A percentile compares a stretch with the other conserved stretches of the same genome.
Conservation (phyloP, 2,113 vertebrate species). For the Labeo catla region DNA sequence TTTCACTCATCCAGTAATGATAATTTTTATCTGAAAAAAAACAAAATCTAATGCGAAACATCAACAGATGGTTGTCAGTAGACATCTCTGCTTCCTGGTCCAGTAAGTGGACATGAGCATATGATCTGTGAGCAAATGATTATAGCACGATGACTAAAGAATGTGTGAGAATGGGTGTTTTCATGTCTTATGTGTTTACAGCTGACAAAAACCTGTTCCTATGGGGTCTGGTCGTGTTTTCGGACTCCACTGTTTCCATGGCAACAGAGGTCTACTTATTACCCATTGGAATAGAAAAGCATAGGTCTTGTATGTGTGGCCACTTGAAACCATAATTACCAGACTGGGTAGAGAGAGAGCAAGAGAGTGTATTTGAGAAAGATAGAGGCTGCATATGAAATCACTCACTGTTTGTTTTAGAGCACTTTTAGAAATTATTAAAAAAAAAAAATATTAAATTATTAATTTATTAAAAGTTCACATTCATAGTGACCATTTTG, state of each 20-base stretch:
- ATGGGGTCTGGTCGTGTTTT: conserved; percentile 69
- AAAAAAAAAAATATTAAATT: too few species aligned
- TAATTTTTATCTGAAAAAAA: background rate
- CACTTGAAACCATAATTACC: conserved; percentile 43
- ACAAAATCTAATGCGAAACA: background rate
- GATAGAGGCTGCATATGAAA: background rate
- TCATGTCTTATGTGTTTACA: conserved; percentile 52
- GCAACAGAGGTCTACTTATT: conserved; percentile 74
- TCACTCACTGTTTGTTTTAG: background rate
- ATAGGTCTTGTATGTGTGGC: conserved; percentile 36
- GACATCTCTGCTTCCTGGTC: background rate
- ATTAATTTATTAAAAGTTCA: background rate
- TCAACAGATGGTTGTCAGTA: background rate
- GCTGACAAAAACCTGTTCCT: conserved; percentile 72
- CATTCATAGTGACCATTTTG: background rate
- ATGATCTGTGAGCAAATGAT: conserved; percentile 4
- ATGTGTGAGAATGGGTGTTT: conserved; percentile 34
- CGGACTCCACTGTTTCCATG: conserved; percentile 76
- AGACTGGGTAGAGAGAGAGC: background rate
- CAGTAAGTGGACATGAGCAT: background rate
- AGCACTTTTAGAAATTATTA: background rate
- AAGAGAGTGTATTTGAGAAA: background rate
- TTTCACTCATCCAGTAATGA: background rate
- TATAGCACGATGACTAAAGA: background rate
- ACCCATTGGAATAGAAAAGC: conserved; percentile 52